Percentiles rank a stretch among this genome's conserved stretches.
phyloP scores from a whole-genome alignment of 2,797 vertebrate genomes.

The Pagetopsis macropterus region DNA sequence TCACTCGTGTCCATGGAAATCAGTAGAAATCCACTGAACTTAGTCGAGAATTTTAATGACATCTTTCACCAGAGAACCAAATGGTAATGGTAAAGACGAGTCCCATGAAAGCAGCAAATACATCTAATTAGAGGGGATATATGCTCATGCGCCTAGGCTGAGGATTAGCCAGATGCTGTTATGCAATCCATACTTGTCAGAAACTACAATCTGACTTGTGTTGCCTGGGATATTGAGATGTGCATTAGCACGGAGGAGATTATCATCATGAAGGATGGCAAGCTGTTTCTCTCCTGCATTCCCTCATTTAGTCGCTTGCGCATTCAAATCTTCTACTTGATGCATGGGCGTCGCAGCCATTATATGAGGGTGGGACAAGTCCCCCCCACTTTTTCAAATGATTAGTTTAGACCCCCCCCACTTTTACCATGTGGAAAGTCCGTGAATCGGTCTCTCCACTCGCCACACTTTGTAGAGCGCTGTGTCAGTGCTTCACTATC shows the following conservation, averaged over 20 bases:
- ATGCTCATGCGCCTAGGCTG: constrained; percentile 73
- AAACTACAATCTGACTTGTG: constrained; percentile 96
- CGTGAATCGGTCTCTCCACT: too few relatives aligned
- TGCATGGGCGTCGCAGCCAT: constrained; percentile 2
- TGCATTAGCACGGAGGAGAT: constrained; percentile 93
- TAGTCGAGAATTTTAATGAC: constrained; percentile 72
- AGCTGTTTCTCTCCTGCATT: constrained; percentile 77
- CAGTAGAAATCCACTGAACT: constrained; percentile 51
- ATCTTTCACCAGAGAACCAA: constrained; percentile 67
- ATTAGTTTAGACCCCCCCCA: too few relatives aligned
- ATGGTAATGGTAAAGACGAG: constrained; percentile 78
- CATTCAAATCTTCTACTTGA: constrained; percentile 69
- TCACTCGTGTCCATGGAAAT: constrained; percentile 62
- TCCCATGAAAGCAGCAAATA: constrained; percentile 75
- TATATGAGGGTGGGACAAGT: too few relatives aligned
- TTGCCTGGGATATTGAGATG: constrained; percentile 93
- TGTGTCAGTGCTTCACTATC: too few relatives aligned
- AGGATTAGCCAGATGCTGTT: constrained; percentile 86
- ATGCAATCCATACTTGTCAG: constrained; percentile 89
- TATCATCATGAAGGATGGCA: constrained; percentile 90
- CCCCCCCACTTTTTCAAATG: too few relatives aligned
- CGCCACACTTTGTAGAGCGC: too few relatives aligned
- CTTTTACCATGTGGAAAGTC: too few relatives aligned
- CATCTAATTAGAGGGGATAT: constrained; percentile 82
- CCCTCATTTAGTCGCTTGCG: constrained; percentile 64